A percentile compares a stretch with the other conserved stretches of the same genome.
Evolutionary conservation across 1,140 invertebrate genomes (phyloP).

Genomic region (Brachionus rubens): DNA sequence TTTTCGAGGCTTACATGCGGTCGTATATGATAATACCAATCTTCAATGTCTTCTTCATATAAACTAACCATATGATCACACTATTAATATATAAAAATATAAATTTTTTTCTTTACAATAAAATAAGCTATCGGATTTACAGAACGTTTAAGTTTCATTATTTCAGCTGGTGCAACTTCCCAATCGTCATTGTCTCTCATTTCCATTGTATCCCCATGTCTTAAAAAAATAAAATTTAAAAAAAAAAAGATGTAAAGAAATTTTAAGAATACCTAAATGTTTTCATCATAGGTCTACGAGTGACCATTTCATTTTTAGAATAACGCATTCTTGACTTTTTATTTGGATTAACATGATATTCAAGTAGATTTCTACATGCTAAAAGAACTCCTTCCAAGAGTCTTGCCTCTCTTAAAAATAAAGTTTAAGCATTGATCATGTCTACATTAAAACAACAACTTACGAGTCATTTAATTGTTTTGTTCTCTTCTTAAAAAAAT

Average conservation of each 20-base stretch:
- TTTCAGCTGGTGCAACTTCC: conserved; percentile 22
- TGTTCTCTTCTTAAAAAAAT: background rate
- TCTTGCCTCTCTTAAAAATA: background rate
- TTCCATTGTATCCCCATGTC: conserved; percentile 9
- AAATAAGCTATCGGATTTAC: too few relatives aligned
- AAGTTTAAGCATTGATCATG: background rate
- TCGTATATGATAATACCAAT: conserved; percentile 35
- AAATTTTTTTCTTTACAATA: too few relatives aligned
- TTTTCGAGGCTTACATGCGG: background rate
- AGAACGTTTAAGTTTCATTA: conserved; percentile 12
- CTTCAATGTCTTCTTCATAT: conserved; percentile 38
- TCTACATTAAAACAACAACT: background rate
- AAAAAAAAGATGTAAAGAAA: too few relatives aligned
- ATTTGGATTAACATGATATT: conserved; percentile 10
- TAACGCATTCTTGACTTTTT: conserved; percentile 27
- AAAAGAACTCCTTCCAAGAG: background rate
- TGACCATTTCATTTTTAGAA: conserved; percentile 1
- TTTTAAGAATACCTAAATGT: background rate
- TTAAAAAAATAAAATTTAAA: too few relatives aligned
- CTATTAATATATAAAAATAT: background rate
- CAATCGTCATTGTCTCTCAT: conserved; percentile 15
- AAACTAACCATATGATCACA: conserved; percentile 22
- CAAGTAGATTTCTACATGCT: background rate
- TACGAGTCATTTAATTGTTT: conserved; percentile 27
- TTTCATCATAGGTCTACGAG: background rate